Base-by-base conservation (phyloP, 2,113 vertebrate species). In the Cnemophilus loriae region DNA sequence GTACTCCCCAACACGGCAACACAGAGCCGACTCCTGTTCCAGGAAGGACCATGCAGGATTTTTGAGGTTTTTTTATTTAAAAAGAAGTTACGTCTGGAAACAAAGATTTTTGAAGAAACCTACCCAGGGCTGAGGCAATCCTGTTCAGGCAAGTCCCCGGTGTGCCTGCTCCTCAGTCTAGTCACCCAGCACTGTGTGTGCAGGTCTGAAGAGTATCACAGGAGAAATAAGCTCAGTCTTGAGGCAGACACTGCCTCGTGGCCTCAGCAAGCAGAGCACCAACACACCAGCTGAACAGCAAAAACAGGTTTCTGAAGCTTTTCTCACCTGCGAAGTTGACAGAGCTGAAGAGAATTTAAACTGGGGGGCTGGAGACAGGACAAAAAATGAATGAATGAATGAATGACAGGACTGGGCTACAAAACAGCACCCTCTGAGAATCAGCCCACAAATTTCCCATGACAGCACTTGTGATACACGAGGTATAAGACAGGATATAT, bases 11-110 rank as follows among this genome's bases (percentile, higher is more conserved):
- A 7, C 7, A 22, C 4, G 22, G 21, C 41, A 69, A 64, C 2
- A 5, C 30, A 69, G n/a, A 73, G 39, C 17, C 32, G n/a, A 16
- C 32, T 59, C 3, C 42, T 59, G 3, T 4, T 60, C 35, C 23
- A 27, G 33, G 6, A 81, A 61, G 22, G 11, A 19, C 6, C 13
- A 60, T 0, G 0, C 4, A 6, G 10, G 23, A 61, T 33, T 20
- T 49, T 9, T 60, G 27, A 50, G 28, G 44, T 13, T 4, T 35
- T 50, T 41, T 37, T 13, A 41, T 55, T 63, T 52, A 27, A 39
- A 87, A 80, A 33, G 1, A 61, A 61, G 15, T 28, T 65, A 32
- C 1, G 0, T 18, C 19, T 24, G 22, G 30, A 78, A 91, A 55
- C 21, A 78, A 64, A 52, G 30, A 28, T 33, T 78, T 87, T 52